Conservation (phyloP, 2,113 vertebrate species). For the Pterocles gutturalis region DNA sequence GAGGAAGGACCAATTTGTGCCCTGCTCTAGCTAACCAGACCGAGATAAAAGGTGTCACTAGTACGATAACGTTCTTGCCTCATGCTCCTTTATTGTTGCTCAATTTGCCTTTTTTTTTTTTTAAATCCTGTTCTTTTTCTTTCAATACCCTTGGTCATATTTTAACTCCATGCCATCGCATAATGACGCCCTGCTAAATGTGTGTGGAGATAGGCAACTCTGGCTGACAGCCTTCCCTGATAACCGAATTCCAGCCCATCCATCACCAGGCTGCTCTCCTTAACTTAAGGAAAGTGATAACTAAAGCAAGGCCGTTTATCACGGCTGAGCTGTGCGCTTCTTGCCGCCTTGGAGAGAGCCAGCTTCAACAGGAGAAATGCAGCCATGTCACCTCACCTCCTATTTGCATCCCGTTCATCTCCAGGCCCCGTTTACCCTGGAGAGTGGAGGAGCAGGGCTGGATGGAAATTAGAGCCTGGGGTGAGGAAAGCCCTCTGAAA, state of each 20-base stretch:
- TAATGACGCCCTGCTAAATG: constrained; percentile 83
- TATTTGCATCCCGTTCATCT: neutral
- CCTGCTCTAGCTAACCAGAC: constrained; percentile 69
- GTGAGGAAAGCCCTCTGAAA: neutral
- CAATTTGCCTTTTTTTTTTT: constrained; percentile 75
- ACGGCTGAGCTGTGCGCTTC: constrained; percentile 68
- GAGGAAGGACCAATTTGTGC: constrained; percentile 84
- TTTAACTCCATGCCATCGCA: constrained; percentile 83
- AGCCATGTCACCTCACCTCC: constrained; percentile 42
- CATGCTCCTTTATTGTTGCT: constrained; percentile 80
- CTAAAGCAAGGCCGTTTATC: constrained; percentile 81
- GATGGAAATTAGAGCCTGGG: neutral
- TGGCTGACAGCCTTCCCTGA: constrained; percentile 83
- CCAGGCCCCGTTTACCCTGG: neutral
- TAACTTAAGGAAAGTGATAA: constrained; percentile 84
- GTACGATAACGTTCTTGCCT: constrained; percentile 80
- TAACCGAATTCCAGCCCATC: constrained; percentile 84
- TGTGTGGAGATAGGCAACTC: constrained; percentile 84
- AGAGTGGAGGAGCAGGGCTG: neutral
- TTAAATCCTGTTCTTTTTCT: constrained; percentile 76
- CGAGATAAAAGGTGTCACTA: constrained; percentile 85
- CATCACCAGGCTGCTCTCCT: constrained; percentile 80
- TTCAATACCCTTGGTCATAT: constrained; percentile 82
- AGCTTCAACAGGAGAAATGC: constrained; percentile 56
- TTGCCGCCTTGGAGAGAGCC: constrained; percentile 45